Evolutionary conservation across 2,797 vertebrate genomes (phyloP).

Genomic region (Morus bassanus): DNA sequence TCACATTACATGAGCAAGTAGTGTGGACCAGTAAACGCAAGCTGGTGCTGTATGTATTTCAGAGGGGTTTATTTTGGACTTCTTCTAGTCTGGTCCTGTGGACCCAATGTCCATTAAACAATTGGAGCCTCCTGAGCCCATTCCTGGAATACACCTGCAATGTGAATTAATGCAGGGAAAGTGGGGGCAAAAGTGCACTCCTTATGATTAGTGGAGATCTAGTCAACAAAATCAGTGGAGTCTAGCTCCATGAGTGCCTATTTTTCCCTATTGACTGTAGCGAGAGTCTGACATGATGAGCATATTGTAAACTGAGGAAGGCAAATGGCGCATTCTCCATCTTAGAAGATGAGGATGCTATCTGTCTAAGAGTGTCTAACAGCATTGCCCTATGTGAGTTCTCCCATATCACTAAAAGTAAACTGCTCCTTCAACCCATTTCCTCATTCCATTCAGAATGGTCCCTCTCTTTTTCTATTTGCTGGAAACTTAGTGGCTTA

Average conservation of each 20-base stretch:
- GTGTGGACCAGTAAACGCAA: background rate
- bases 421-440: background rate
- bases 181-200: background rate
- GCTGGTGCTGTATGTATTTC: background rate
- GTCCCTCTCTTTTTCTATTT: background rate
- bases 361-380: background rate
- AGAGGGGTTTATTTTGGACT: background rate
- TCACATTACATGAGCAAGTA: background rate
- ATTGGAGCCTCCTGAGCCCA: background rate
- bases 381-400: background rate
- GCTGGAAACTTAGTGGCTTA: background rate
- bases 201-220: background rate
- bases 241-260: background rate
- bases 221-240: background rate
- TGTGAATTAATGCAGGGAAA: background rate
- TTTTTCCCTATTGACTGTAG: background rate
- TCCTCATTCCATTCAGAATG: background rate
- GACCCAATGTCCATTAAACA: background rate
- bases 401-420: background rate
- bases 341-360: background rate
- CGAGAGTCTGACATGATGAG: background rate
- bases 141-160: background rate
- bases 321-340: background rate
- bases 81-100: background rate
- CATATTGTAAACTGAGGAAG: background rate